Percentiles rank a stretch among this genome's conserved stretches.
phyloP scores from a whole-genome alignment of 2,797 vertebrate species.

The Tokudaia tokunoshimensis region DNA sequence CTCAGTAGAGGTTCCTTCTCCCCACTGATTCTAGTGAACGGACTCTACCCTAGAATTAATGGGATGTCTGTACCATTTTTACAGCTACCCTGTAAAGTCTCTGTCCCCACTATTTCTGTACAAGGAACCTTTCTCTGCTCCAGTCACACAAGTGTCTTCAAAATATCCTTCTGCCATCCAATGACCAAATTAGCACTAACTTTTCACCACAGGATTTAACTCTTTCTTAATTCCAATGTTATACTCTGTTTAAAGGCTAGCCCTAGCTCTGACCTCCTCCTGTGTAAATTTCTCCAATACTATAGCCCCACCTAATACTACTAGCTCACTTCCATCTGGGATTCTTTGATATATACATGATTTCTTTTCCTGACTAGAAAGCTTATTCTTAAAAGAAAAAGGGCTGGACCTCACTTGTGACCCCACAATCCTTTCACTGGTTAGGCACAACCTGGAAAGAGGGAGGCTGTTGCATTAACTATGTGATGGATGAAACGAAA shows the following conservation, averaged over 20 bases:
- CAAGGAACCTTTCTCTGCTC: constrained; percentile 6
- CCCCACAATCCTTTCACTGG: background rate
- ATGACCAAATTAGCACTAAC: constrained; percentile 21
- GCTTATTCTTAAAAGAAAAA: constrained; percentile 12
- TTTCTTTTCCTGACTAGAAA: constrained; percentile 1
- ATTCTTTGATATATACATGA: background rate
- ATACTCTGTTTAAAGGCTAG: constrained; percentile 45
- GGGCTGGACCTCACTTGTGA: constrained; percentile 19
- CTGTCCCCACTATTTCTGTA: background rate
- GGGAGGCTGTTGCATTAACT: background rate
- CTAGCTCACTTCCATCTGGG: constrained; percentile 34
- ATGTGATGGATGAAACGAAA: background rate
- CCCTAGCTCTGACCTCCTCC: background rate
- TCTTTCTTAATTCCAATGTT: constrained; percentile 55
- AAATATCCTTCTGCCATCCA: background rate
- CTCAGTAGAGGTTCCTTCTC: background rate
- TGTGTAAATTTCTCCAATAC: constrained; percentile 29
- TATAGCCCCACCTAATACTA: background rate
- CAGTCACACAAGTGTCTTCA: background rate
- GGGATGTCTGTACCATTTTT: background rate
- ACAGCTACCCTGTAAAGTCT: background rate
- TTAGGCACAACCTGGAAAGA: background rate
- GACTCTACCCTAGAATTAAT: background rate
- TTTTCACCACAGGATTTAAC: constrained; percentile 19
- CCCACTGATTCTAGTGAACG: background rate